Conservation (phyloP, 2,888 invertebrate genomes). For the Monopis laevigella region DNA sequence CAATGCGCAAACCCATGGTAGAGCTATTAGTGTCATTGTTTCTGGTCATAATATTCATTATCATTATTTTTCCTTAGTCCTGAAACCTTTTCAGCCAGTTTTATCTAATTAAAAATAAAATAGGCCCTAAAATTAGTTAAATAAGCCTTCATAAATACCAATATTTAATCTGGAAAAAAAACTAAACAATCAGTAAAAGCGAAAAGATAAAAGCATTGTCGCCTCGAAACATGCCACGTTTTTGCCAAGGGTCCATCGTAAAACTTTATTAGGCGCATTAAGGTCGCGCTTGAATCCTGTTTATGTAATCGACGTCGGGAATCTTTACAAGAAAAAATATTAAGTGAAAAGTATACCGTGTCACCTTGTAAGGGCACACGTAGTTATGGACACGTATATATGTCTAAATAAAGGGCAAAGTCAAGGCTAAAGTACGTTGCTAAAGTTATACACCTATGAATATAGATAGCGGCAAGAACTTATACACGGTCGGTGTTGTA, state of each 20-base stretch:
- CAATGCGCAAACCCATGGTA: no score
- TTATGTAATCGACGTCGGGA: conserved; percentile 64
- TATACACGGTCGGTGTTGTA: no score
- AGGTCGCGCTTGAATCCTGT: conserved; percentile 67
- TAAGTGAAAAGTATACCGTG: conserved; percentile 61
- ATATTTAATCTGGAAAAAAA: conserved; percentile 25
- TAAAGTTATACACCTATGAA: no score
- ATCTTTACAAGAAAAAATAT: conserved; percentile 62
- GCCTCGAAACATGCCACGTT: conserved; percentile 60
- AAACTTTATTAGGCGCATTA: conserved; percentile 67
- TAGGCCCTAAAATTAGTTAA: no score
- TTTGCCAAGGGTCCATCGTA: conserved; percentile 62
- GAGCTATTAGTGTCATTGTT: no score
- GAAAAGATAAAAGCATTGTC: conserved; percentile 65
- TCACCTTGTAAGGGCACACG: conserved; percentile 25
- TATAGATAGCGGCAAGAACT: no score
- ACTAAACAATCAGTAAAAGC: conserved; percentile 54
- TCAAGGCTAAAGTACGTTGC: no score
- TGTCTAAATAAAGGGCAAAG: no score
- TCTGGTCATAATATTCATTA: no score
- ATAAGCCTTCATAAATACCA: conserved; percentile 3
- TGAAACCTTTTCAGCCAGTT: no score
- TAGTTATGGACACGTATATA: conserved; percentile 5
- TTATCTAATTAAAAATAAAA: no score
- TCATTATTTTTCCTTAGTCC: no score